Base-by-base conservation (phyloP, 2,797 vertebrate species). In the Acanthis flammea region DNA sequence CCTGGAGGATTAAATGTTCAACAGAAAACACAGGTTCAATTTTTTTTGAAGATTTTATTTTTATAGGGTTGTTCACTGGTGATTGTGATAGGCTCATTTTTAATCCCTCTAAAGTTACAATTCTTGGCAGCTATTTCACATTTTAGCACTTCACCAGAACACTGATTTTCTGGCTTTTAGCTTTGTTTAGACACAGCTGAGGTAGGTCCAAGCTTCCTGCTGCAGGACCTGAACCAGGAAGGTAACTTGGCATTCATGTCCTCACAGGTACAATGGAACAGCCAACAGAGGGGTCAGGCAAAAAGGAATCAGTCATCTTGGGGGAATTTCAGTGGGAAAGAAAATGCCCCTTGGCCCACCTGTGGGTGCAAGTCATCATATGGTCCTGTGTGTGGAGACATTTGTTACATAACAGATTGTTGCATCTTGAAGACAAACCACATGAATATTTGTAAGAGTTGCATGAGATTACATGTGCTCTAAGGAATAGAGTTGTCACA, bases 31-130 rank as follows among this genome's bases (percentile, higher is more conserved):
- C 4, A 35, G 35, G 48, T 62, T 73, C 17, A 3, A 5, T 7
- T 61, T 25, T 45, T 93, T 53, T 41, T 50, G 37, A 92, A 94
- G 41, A n/a, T 76, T 70, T 24, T 88, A 73, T 71, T 96, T 33
- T 33, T 86, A 31, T 19, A 68, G 44, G 10, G 13, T 74, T 91
- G 61, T 70, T 80, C 57, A 51, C 77, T 72, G 70, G 50, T 86
- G 54, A 35, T 58, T 96, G 18, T 41, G 55, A 61, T 79, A 89
- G 31, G 80, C 54, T 93, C 39, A 50, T 62, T 78, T 81, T 83
- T 74, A 77, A 90, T 92, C 35, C 62, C 39, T 60, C 14, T 85
- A 21, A 63, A 78, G 19, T 48, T 86, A 51, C 28, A 80, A 9
- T 74, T 92, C 45, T 37, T 54, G 15, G 41, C 44, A 85, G 39